A percentile compares a stretch with the other conserved stretches of the same genome.
Evolutionary conservation across 2,113 vertebrate species (phyloP).

Genomic region (Pao palembangensis): DNA sequence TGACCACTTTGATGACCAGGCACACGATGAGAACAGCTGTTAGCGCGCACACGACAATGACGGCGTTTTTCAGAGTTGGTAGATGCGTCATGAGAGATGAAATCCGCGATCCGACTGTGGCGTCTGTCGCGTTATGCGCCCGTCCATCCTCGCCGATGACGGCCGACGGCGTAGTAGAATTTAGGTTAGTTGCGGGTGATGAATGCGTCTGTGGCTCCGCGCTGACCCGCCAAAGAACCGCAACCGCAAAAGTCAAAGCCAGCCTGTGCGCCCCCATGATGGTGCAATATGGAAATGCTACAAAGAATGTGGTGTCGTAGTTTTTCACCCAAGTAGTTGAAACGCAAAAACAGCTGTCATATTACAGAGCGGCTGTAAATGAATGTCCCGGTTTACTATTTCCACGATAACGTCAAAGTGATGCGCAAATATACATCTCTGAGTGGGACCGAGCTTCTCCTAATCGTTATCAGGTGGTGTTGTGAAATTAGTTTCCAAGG

Average conservation of each 20-base stretch:
- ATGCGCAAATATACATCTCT: conserved; percentile 28
- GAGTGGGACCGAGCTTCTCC: neutral
- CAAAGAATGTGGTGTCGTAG: neutral
- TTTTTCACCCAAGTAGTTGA: conserved; percentile 11
- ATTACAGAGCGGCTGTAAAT: conserved; percentile 25
- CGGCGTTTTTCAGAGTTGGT: conserved; percentile 84
- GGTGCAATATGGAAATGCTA: neutral
- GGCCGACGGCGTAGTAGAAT: conserved; percentile 53
- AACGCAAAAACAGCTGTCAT: conserved; percentile 55
- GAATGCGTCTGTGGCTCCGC: conserved; percentile 39
- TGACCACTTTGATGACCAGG: conserved; percentile 85
- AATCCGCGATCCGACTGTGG: conserved; percentile 65
- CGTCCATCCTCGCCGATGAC: conserved; percentile 15
- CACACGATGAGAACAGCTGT: conserved; percentile 82
- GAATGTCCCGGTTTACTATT: conserved; percentile 6
- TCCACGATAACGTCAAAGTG: conserved; percentile 2
- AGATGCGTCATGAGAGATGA: conserved; percentile 80
- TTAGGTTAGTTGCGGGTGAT: conserved; percentile 57
- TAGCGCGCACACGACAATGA: conserved; percentile 81
- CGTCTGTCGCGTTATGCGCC: conserved; percentile 48
- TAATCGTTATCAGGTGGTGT: neutral
- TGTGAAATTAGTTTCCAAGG: conserved; percentile 12
- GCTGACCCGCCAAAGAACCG: conserved; percentile 44
- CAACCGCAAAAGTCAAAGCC: conserved; percentile 45
- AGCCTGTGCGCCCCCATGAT: conserved; percentile 43